Evolutionary conservation across 2,113 vertebrate species (phyloP), one percentile per base, ranked within the genome.

Genomic region (Colinus virginianus): DNA sequence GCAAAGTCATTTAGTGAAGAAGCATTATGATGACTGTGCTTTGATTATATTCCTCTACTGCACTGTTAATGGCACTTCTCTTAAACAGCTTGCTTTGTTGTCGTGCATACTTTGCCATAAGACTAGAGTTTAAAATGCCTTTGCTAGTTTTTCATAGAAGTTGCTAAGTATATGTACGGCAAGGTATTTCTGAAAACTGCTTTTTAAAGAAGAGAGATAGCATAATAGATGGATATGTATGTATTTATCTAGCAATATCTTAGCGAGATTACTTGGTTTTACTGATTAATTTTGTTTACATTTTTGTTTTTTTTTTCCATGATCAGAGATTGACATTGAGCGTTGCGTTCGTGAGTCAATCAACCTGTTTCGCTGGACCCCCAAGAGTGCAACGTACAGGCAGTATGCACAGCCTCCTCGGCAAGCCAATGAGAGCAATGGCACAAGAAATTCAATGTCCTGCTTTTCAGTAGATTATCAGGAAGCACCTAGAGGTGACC

Each of bases 261-360:
- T 25, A 69, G 26, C 10, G 32, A 8, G 9, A 11, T 46, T 76
- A 9, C 30, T 76, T 26, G 2, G 3, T 58, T 78, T 75, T 46
- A 5, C 21, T 61, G 25, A 38, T 30, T 48, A 11, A 26, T 51
- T 25, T 48, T 48, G 22, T 23, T 86, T 42, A 56, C 1, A 1
- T 22, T 67, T 84, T 66, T 81, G 71, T 51, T 78, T 59, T 21
- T n/a, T n/a, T 18, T 70, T 79, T 53, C 26, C 80, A 96, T 86
- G 1, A 28, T 13, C 93, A 98, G 99, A 99, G 97, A 99, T 99
- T 20, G 99, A 99, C 63, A 99, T 99, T 49, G 99, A 99, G 58
- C 98, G 98, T 14, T 99, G 99, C 45, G 99, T 99, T 25, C 98
- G 98, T n/a, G 99, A 99, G 96, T 99, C 99, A 3, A 98, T 99